Conservation (phyloP, 1,140 invertebrate species). For the Acyrthosiphon pisum region DNA sequence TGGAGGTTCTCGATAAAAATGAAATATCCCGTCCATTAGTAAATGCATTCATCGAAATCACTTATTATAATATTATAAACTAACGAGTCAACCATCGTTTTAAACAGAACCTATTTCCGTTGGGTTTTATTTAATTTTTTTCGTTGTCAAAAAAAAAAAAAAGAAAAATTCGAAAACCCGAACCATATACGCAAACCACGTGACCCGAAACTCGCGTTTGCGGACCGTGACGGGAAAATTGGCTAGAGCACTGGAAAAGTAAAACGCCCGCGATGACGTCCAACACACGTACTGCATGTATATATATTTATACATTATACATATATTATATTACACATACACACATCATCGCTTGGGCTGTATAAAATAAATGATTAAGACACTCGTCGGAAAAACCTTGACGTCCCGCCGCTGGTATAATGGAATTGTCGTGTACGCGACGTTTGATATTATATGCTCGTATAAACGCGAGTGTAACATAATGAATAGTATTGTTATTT, state of each 20-base stretch:
- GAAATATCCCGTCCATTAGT: background rate
- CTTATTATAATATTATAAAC: background rate
- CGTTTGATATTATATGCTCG: background rate
- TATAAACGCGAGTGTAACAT: background rate
- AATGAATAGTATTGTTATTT: background rate
- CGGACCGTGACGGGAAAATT: background rate
- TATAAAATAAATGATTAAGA: constrained; percentile 6
- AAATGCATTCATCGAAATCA: background rate
- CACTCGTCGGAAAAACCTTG: background rate
- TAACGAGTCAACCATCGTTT: background rate
- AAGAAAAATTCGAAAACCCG: no score
- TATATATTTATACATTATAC: background rate
- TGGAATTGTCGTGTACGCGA: background rate
- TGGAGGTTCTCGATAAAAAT: background rate
- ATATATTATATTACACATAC: background rate
- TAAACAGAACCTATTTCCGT: background rate
- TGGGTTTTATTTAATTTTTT: background rate
- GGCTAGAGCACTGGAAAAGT: background rate
- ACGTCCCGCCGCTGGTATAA: background rate
- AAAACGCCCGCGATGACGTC: background rate
- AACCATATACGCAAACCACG: background rate
- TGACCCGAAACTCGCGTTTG: background rate
- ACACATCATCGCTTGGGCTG: background rate
- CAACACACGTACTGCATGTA: background rate
- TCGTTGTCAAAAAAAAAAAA: background rate